Conservation (phyloP, 2,888 invertebrate genomes). For the Tachystola acroxantha region DNA sequence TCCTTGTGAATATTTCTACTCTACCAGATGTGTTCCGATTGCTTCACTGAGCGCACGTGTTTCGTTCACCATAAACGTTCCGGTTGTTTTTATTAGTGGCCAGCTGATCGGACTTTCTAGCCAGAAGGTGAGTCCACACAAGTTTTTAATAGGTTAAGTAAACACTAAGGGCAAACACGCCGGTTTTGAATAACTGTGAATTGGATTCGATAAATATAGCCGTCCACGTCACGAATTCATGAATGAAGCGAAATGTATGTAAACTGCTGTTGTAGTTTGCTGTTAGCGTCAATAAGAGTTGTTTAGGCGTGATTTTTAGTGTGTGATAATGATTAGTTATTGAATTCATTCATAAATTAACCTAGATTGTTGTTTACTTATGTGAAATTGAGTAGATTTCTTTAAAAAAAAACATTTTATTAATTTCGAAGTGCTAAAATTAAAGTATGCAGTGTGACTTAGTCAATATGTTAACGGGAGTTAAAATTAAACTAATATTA, state of each 20-base stretch:
- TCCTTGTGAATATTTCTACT: constrained; percentile 15
- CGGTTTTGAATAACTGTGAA: constrained; percentile 1
- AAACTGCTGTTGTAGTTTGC: not conserved
- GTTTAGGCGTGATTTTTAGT: not conserved
- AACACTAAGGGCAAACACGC: not conserved
- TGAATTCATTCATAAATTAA: too few relatives aligned
- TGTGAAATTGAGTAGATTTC: too few relatives aligned
- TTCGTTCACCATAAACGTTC: not conserved
- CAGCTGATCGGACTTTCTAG: constrained; percentile 15
- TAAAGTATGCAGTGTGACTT: too few relatives aligned
- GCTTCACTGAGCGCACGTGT: constrained; percentile 16
- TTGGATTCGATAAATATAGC: not conserved
- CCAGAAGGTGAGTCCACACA: constrained; percentile 5
- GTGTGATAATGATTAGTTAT: too few relatives aligned
- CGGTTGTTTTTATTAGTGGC: constrained; percentile 12
- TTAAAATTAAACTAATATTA: too few relatives aligned
- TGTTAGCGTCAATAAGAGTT: not conserved
- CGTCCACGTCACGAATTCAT: constrained; percentile 6
- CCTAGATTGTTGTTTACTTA: too few relatives aligned
- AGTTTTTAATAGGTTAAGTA: constrained; percentile 1
- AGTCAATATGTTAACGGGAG: too few relatives aligned
- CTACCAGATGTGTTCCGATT: constrained; percentile 37
- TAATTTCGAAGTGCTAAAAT: too few relatives aligned
- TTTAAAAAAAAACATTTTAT: too few relatives aligned
- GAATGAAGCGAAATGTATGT: constrained; percentile 5